Percentiles rank a stretch among this genome's conserved stretches.
phyloP scores from a whole-genome alignment of 1,140 invertebrate species.

The Bactericera cockerelli region DNA sequence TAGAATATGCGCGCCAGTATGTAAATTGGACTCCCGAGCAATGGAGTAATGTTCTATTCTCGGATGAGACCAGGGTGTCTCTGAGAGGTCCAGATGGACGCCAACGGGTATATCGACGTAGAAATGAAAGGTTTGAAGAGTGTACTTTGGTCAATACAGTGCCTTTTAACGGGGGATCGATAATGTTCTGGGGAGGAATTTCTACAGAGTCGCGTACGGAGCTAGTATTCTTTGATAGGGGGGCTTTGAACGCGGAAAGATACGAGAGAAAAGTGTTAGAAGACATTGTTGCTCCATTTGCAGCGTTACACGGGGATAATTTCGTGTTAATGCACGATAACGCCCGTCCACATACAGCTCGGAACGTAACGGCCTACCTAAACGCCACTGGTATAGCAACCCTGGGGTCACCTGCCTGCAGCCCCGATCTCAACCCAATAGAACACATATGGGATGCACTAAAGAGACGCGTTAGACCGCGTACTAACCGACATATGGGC shows the following conservation, averaged over 20 bases:
- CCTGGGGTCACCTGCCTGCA: not conserved
- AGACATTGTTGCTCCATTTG: constrained; percentile 9
- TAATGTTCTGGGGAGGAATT: not conserved
- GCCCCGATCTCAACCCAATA: constrained; percentile 9
- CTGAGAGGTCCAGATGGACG: not conserved
- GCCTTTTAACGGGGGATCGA: not conserved
- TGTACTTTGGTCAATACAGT: not conserved
- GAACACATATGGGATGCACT: constrained; percentile 9
- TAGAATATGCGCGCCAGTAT: too few species aligned
- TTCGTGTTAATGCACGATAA: constrained; percentile 20
- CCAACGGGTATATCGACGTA: not conserved
- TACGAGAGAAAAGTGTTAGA: not conserved
- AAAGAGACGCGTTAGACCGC: not conserved
- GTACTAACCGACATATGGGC: not conserved
- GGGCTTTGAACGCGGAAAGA: not conserved
- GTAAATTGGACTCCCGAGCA: too few species aligned
- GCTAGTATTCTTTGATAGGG: constrained; percentile 4
- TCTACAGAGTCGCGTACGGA: not conserved
- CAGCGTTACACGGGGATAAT: not conserved
- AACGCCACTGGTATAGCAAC: constrained; percentile 9
- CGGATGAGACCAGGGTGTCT: constrained; percentile 11
- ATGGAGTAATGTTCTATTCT: not conserved
- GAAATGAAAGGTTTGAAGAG: not conserved
- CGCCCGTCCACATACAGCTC: constrained; percentile 21
- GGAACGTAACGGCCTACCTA: constrained; percentile 2